Percentiles rank a stretch among this genome's conserved stretches.
These are phyloP conservation scores for Crenichthys baileyi DNA, from an alignment of 2,797 vertebrate genomes.

Conservation along the genomic window DNA sequence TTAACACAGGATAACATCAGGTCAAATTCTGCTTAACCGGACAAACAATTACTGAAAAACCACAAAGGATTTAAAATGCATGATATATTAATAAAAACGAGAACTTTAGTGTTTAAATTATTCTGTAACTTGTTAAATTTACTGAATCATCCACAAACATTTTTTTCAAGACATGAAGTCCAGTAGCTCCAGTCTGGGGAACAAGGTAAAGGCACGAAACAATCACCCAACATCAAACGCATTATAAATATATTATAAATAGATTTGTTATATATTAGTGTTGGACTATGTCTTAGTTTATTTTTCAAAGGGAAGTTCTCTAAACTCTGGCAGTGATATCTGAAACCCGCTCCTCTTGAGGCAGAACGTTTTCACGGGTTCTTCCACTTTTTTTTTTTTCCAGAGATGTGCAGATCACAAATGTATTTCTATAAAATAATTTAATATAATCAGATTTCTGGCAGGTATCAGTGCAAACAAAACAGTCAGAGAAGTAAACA, in stretches of 20 bases:
- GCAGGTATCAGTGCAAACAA: constrained; percentile 82
- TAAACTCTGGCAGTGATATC: constrained; percentile 67
- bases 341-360: constrained; percentile 22
- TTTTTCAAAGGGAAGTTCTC: constrained; percentile 28
- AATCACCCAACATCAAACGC: constrained; percentile 49
- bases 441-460: constrained; percentile 76
- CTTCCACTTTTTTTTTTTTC: constrained; percentile 42
- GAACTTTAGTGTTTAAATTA: constrained; percentile 24
- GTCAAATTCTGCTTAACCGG: neutral
- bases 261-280: constrained; percentile 37
- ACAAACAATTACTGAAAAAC: constrained; percentile 55
- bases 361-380: constrained; percentile 28
- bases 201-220: constrained; percentile 71
- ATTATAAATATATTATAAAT: constrained; percentile 47
- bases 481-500: constrained; percentile 69
- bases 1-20: neutral
- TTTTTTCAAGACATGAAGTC: constrained; percentile 29
- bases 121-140: constrained; percentile 19
- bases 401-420: constrained; percentile 73
- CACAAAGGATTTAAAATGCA: constrained; percentile 37
- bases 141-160: constrained; percentile 25
- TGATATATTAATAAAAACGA: constrained; percentile 1
- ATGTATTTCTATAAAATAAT: constrained; percentile 73
- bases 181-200: constrained; percentile 39
- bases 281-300: constrained; percentile 46